Evolutionary conservation across 2,797 vertebrate genomes (phyloP), one percentile per base, ranked within the genome.

Genomic region (Argyrosomus regius): DNA sequence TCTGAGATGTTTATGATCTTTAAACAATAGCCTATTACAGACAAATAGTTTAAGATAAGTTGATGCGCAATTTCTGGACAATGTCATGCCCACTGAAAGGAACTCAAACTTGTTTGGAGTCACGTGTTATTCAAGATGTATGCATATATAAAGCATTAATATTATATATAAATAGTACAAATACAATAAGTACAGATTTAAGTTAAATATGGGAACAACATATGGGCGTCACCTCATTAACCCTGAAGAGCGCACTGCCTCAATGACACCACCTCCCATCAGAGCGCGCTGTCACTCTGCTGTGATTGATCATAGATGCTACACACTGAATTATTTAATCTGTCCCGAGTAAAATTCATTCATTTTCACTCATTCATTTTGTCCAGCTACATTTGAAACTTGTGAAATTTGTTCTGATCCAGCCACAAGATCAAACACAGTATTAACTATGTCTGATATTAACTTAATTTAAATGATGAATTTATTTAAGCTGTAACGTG

Each of bases 161-260:
- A 78, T 0, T 39, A 9, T 9, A 39, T 39, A 39, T 39, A 39
- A 39, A 39, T 39, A 39, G 35, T 39, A 39, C 8, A 39, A 39
- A 39, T 39, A 9, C 8, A 39, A 8, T 35, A 52, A 75, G 68
- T 58, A 52, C 4, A 56, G 3, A 58, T 76, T 22, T 24, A 59
- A 60, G 71, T 39, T 18, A 58, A 39, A 39, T 13, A 1, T 39
- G 48, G 22, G 17, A 43, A 49, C 50, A 78, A 14, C n/a, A n/a
- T n/a, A n/a, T n/a, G 57, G 61, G 66, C 60, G 76, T 62, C 57
- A 70, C 52, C 59, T 65, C 62, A 73, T 77, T 59, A 69, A 79
- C 28, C 54, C 39, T 56, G 53, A 75, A 58, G 22, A 84, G 75
- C 64, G 69, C 57, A 64, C 78, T 46, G 73, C 43, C 46, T 65